Percentiles rank a stretch among this genome's conserved stretches.
phyloP scores from a whole-genome alignment of 2,888 invertebrate genomes.

The Suillia variegata region DNA sequence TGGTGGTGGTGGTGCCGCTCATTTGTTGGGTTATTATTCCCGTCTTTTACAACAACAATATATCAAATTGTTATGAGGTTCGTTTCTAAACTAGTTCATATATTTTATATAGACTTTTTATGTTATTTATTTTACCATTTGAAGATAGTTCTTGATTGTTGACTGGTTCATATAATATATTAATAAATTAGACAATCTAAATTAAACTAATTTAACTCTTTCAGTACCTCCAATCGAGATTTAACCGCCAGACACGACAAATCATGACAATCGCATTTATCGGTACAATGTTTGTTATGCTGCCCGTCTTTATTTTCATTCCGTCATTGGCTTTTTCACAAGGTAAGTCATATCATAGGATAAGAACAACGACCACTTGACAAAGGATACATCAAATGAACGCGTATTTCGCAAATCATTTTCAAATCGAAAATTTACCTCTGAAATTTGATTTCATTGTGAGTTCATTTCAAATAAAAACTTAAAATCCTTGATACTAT shows the following conservation, averaged over 20 bases:
- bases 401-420: neutral
- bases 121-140: neutral
- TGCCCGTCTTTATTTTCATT: constrained; percentile 56
- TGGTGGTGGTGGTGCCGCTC: constrained; percentile 53
- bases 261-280: constrained; percentile 51
- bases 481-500: no score
- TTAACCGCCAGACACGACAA: constrained; percentile 47
- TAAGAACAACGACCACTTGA: no score
- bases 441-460: no score
- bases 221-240: constrained; percentile 56
- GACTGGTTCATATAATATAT: neutral
- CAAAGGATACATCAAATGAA: no score
- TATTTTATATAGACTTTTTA: neutral
- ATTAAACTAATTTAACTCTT: no score
- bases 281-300: constrained; percentile 42
- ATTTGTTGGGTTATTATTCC: constrained; percentile 61
- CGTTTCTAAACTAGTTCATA: constrained; percentile 12
- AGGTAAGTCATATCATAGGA: constrained; percentile 42
- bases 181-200: neutral
- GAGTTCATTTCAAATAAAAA: neutral
- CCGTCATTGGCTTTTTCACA: constrained; percentile 57
- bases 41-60: constrained; percentile 63
- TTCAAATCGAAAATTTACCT: neutral
- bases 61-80: constrained; percentile 64
- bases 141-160: neutral